Evolutionary conservation across 2,888 invertebrate species (phyloP).

Genomic region (Caenorhabditis becei): DNA sequence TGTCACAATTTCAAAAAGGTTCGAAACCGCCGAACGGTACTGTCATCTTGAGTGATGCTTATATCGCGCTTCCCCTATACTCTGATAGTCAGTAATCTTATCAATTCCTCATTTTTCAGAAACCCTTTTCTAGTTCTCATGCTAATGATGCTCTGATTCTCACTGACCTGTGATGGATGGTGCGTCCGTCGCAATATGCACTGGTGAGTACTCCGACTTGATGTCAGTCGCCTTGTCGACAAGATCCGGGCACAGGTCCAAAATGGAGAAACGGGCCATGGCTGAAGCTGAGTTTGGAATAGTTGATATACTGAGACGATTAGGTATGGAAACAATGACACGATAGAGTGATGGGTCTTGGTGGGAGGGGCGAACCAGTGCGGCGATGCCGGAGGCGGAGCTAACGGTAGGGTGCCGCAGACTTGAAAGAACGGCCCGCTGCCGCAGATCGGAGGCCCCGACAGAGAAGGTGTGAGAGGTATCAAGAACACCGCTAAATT

Average conservation of each 20-base stretch:
- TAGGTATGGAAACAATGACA: slow-evolving; percentile 62
- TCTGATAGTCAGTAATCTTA: no score
- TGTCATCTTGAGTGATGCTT: no score
- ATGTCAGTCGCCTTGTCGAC: slow-evolving; percentile 23
- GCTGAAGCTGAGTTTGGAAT: slow-evolving; percentile 26
- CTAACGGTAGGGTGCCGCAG: slow-evolving; percentile 42
- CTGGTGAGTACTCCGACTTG: neutral
- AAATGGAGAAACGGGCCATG: slow-evolving; percentile 71
- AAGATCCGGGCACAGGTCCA: slow-evolving; percentile 71
- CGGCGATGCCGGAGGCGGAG: slow-evolving; percentile 30
- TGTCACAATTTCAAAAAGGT: no score
- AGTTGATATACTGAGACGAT: slow-evolving; percentile 60
- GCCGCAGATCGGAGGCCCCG: neutral
- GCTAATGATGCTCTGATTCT: no score
- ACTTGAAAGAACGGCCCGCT: slow-evolving; percentile 31
- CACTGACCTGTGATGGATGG: slow-evolving; percentile 32
- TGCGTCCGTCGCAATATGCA: neutral
- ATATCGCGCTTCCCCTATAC: no score
- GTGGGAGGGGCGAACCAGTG: slow-evolving; percentile 51
- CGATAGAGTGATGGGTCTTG: slow-evolving; percentile 52
- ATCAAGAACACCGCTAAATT: slow-evolving; percentile 3
- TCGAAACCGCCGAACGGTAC: no score
- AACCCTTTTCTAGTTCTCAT: no score
- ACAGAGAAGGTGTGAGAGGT: neutral
- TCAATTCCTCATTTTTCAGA: no score